These are phyloP conservation scores for Toxotes lorentzi DNA, from an alignment of 2,797 vertebrate species.

Conservation along the genomic window DNA sequence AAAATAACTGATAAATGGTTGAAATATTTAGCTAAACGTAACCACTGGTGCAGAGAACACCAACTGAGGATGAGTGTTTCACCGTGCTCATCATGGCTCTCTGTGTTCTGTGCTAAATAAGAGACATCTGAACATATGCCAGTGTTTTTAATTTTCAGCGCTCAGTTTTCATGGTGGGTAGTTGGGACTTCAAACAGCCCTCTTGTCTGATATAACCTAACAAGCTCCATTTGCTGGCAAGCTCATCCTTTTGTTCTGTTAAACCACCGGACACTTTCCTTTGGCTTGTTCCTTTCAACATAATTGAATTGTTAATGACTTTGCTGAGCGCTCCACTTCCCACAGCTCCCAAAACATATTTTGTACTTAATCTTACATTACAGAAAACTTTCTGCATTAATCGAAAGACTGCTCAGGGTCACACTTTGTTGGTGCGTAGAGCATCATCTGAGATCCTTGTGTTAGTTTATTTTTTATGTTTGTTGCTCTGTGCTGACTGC, in stretches of 20 bases:
- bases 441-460: background rate
- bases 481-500: background rate
- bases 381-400: conserved; percentile 6
- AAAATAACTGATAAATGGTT: background rate
- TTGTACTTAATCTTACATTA: conserved; percentile 34
- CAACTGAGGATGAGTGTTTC: background rate
- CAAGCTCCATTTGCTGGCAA: conserved; percentile 31
- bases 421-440: background rate
- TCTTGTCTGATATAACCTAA: conserved; percentile 39
- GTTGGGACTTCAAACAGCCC: conserved; percentile 35
- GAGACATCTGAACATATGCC: conserved; percentile 20
- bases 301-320: conserved; percentile 58
- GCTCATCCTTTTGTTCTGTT: conserved; percentile 47
- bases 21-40: background rate
- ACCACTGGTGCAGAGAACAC: background rate
- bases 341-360: conserved; percentile 31
- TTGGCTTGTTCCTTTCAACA: conserved; percentile 27
- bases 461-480: background rate
- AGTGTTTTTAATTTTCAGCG: conserved; percentile 29
- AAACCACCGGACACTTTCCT: conserved; percentile 44
- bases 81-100: background rate
- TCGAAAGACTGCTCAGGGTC: background rate
- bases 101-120: background rate
- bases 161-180: conserved; percentile 31
- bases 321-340: conserved; percentile 42